These are phyloP conservation scores for Papilio demoleus DNA, from an alignment of 2,888 invertebrate species.

Conservation along the genomic window DNA sequence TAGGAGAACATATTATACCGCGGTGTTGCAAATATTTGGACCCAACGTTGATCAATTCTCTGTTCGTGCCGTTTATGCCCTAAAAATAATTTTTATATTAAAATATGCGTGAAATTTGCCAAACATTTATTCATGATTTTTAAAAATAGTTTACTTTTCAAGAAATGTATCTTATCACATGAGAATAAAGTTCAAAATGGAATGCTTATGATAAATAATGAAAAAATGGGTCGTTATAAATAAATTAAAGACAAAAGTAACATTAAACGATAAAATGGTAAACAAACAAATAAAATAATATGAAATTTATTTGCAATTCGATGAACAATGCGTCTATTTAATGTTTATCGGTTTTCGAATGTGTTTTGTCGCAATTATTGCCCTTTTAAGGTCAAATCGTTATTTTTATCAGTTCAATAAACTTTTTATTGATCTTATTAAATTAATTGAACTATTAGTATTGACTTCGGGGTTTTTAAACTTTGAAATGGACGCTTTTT, in stretches of 20 bases:
- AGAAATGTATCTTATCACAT: no score
- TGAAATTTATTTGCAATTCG: slow-evolving; percentile 29
- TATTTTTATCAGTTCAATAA: slow-evolving; percentile 63
- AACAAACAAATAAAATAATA: slow-evolving; percentile 20
- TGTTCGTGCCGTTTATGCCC: no score
- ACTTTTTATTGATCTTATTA: slow-evolving; percentile 59
- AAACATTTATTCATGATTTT: no score
- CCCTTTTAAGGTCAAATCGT: slow-evolving; percentile 56
- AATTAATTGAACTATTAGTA: slow-evolving; percentile 52
- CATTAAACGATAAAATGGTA: slow-evolving; percentile 1
- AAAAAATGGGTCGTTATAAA: slow-evolving; percentile 6
- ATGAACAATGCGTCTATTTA: slow-evolving; percentile 38
- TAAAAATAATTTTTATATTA: no score
- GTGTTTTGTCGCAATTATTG: slow-evolving; percentile 45
- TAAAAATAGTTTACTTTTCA: no score
- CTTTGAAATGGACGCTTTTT: slow-evolving; percentile 43
- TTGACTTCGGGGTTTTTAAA: slow-evolving; percentile 39
- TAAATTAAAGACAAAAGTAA: not conserved
- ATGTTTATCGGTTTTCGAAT: slow-evolving; percentile 36
- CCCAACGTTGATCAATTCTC: no score
- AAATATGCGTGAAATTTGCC: no score
- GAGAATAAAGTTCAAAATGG: no score
- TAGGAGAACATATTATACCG: no score
- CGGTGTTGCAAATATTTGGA: no score
- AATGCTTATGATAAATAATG: no score